These are phyloP conservation scores for Incurvaria masculella DNA, from an alignment of 2,888 invertebrate species.

Conservation along the genomic window DNA sequence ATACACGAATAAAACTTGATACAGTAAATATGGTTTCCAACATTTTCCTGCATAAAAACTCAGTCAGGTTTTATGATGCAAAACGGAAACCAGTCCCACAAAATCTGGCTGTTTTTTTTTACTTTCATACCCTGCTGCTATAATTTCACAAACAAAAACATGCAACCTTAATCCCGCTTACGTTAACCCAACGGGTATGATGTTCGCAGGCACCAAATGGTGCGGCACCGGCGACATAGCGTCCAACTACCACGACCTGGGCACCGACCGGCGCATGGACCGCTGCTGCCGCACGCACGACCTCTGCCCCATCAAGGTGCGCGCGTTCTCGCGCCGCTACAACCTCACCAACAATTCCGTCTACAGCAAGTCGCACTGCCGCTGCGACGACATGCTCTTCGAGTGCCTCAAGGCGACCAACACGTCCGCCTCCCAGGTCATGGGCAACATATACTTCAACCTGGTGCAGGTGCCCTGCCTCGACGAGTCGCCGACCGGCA, in stretches of 20 bases:
- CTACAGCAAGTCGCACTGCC: constrained; percentile 87
- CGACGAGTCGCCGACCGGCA: constrained; percentile 49
- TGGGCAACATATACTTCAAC: constrained; percentile 87
- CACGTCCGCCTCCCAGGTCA: constrained; percentile 68
- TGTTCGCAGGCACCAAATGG: constrained; percentile 81
- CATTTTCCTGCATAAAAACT: too few relatives aligned
- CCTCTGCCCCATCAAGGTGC: constrained; percentile 79
- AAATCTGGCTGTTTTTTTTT: too few relatives aligned
- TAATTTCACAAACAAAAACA: too few relatives aligned
- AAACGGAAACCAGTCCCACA: too few relatives aligned
- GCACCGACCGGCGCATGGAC: constrained; percentile 68
- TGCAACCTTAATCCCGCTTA: background rate
- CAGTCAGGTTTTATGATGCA: too few relatives aligned
- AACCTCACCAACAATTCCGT: constrained; percentile 80
- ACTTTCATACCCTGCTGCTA: too few relatives aligned
- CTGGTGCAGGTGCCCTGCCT: constrained; percentile 73
- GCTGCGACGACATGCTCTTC: constrained; percentile 80
- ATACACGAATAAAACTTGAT: too few relatives aligned
- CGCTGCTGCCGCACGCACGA: constrained; percentile 89
- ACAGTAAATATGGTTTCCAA: too few relatives aligned
- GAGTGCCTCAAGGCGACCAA: constrained; percentile 74
- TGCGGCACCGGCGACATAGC: constrained; percentile 91
- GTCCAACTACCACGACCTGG: constrained; percentile 78
- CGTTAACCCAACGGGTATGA: too few relatives aligned
- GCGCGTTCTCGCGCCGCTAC: constrained; percentile 68